Evolutionary conservation across 2,797 vertebrate species (phyloP).

Genomic region (Takifugu ocellatus): DNA sequence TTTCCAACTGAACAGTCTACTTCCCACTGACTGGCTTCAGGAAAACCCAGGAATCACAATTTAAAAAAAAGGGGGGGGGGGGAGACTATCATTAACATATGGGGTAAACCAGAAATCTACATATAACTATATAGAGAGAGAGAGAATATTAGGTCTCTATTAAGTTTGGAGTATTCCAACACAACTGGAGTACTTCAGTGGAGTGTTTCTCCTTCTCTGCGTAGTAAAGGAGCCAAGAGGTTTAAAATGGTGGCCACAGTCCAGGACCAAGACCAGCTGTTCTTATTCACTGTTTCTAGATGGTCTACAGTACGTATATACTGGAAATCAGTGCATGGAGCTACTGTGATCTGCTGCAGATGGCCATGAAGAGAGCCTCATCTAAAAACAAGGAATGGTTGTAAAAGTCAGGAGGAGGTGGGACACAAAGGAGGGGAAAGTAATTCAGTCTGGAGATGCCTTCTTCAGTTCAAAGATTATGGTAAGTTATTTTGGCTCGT

Average conservation of each 20-base stretch:
- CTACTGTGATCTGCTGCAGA: slow-evolving; percentile 42
- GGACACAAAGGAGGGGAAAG: slow-evolving; percentile 21
- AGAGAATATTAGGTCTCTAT: slow-evolving; percentile 58
- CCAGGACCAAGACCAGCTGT: slow-evolving; percentile 25
- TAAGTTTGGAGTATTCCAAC: slow-evolving; percentile 60
- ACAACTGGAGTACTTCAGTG: slow-evolving; percentile 61
- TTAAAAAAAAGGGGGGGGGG: slow-evolving; percentile 50
- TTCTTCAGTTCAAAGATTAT: slow-evolving; percentile 38
- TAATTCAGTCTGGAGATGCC: slow-evolving; percentile 39
- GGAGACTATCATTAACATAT: slow-evolving; percentile 65
- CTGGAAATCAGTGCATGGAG: slow-evolving; percentile 33
- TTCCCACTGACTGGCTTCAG: slow-evolving; percentile 70
- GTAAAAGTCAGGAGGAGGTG: slow-evolving; percentile 43
- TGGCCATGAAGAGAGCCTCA: slow-evolving; percentile 35
- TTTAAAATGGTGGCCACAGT: slow-evolving; percentile 41
- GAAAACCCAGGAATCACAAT: slow-evolving; percentile 44
- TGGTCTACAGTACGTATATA: slow-evolving; percentile 47
- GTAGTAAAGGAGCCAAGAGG: slow-evolving; percentile 54
- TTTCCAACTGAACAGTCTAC: slow-evolving; percentile 78
- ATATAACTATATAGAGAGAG: slow-evolving; percentile 49
- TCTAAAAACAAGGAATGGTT: slow-evolving; percentile 65
- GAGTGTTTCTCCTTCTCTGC: slow-evolving; percentile 56
- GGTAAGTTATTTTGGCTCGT: slow-evolving; percentile 24
- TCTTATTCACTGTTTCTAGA: slow-evolving; percentile 45
- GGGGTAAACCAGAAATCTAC: slow-evolving; percentile 76